These are phyloP conservation scores for Catamblyrhynchus diadema DNA, from an alignment of 2,797 vertebrate genomes.

Conservation along the genomic window DNA sequence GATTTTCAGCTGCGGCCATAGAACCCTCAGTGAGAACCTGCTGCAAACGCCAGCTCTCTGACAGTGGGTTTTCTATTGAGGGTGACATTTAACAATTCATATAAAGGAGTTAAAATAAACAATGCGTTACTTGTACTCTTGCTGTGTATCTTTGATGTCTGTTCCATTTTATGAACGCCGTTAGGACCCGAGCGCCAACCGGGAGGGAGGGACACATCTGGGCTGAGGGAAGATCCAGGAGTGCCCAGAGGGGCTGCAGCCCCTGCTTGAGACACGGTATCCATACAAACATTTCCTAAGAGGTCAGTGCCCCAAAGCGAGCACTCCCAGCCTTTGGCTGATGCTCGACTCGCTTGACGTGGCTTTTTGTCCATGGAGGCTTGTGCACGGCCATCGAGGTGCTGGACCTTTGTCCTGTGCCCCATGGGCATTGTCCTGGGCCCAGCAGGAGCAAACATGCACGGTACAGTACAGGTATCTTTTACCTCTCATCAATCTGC, in stretches of 20 bases:
- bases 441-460: not conserved
- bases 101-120: not conserved
- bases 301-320: not conserved
- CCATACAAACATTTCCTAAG: not conserved
- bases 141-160: not conserved
- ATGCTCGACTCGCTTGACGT: accelerated
- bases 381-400: accelerated
- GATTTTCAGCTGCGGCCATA: accelerated
- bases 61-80: not conserved
- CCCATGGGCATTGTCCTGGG: not conserved
- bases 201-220: not conserved
- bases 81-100: not conserved
- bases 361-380: not conserved
- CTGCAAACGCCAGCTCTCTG: not conserved
- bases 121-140: not conserved
- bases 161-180: accelerated
- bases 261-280: not conserved
- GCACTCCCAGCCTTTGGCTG: not conserved
- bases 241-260: not conserved
- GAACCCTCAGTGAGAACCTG: not conserved
- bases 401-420: not conserved
- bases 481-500: not conserved
- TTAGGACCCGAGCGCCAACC: not conserved
- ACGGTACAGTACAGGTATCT: not conserved
- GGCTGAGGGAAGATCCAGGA: accelerated